Percentiles rank a stretch among this genome's conserved stretches.
phyloP scores from a whole-genome alignment of 2,113 vertebrate species.

The Catharus fuscescens region DNA sequence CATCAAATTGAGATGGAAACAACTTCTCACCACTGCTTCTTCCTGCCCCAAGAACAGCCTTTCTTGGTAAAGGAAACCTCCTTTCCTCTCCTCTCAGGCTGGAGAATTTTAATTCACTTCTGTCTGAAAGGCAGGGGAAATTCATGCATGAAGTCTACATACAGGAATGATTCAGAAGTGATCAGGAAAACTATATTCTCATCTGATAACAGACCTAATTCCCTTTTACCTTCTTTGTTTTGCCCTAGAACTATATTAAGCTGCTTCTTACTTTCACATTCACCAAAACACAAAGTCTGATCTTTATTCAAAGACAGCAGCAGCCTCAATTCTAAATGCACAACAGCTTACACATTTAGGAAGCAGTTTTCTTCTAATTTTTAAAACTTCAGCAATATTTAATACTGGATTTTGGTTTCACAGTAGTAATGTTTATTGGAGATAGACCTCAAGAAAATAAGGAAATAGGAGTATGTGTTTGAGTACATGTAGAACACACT shows the following conservation, averaged over 20 bases:
- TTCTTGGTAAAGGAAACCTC: background rate
- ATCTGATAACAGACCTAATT: background rate
- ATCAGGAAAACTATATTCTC: background rate
- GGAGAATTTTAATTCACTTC: background rate
- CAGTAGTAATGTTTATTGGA: background rate
- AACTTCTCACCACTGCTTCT: background rate
- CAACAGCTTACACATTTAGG: background rate
- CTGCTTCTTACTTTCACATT: background rate
- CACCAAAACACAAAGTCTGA: background rate
- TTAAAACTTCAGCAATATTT: background rate
- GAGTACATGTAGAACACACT: background rate
- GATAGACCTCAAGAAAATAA: slow-evolving; percentile 17
- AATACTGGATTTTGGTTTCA: background rate
- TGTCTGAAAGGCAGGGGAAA: background rate
- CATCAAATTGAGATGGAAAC: background rate
- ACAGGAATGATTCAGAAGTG: background rate
- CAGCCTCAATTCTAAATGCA: background rate
- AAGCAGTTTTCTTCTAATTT: background rate
- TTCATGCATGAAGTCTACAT: background rate
- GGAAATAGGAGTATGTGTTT: slow-evolving; percentile 31
- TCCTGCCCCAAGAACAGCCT: background rate
- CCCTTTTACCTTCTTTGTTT: background rate
- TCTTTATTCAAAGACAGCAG: background rate
- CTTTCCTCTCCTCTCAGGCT: background rate
- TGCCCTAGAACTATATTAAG: background rate